These are phyloP conservation scores for Nebria ingens DNA, from an alignment of 1,140 invertebrate species.

Conservation along the genomic window DNA sequence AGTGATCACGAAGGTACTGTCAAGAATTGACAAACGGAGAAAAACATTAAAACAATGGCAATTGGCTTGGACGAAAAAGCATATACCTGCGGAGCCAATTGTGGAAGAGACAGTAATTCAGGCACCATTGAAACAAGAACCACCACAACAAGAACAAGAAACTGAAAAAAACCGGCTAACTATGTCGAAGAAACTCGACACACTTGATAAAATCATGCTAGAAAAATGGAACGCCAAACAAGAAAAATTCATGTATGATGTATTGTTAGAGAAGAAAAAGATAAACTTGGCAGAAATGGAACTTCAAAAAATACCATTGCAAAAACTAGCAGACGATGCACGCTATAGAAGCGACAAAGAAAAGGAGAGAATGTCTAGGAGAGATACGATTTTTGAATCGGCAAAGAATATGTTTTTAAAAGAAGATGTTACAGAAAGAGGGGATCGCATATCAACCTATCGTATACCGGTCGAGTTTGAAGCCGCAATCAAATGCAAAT, in stretches of 20 bases:
- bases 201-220: constrained; percentile 31
- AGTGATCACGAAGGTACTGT: constrained; percentile 19
- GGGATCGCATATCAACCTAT: no score
- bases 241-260: constrained; percentile 36
- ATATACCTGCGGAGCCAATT: constrained; percentile 1
- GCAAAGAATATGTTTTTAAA: no score
- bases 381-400: no score
- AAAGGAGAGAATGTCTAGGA: no score
- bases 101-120: constrained; percentile 13
- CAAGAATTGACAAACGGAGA: constrained; percentile 23
- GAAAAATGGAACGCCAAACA: constrained; percentile 34
- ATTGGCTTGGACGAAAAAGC: constrained; percentile 14
- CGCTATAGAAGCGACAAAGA: no score
- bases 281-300: constrained; percentile 37
- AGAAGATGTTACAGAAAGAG: no score
- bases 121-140: constrained; percentile 16
- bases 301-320: constrained; percentile 32
- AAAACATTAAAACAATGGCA: constrained; percentile 21
- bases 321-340: constrained; percentile 34
- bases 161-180: constrained; percentile 16
- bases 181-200: constrained; percentile 20
- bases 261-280: constrained; percentile 37
- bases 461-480: no score
- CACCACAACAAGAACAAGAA: constrained; percentile 18
- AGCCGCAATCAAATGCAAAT: not conserved